Evolutionary conservation across 2,113 vertebrate species (phyloP).

Genomic region (Megaceryle maxima): DNA sequence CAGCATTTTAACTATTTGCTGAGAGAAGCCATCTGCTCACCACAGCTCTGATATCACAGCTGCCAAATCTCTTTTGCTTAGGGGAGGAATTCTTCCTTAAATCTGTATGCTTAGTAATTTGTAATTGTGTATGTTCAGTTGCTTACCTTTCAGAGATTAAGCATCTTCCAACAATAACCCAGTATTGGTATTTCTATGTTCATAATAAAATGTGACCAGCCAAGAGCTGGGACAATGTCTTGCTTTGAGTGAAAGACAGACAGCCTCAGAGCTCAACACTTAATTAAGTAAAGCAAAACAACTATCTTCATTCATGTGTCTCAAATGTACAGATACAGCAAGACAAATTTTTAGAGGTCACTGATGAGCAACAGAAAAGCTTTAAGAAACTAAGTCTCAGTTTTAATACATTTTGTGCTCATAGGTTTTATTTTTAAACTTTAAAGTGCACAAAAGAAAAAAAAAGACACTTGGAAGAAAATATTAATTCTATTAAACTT

Average conservation of each 20-base stretch:
- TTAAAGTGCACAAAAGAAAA: no score
- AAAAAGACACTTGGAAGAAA: no score
- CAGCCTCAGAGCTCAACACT: background rate
- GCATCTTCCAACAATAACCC: background rate
- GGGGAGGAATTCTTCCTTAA: background rate
- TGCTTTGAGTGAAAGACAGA: no score
- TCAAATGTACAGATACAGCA: background rate
- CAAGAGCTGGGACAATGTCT: background rate
- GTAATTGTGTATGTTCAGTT: background rate
- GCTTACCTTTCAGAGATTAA: background rate
- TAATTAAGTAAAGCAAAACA: background rate
- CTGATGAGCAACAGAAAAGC: background rate
- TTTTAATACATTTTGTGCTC: background rate
- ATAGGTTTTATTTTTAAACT: background rate
- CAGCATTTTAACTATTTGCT: background rate
- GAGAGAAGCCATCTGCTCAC: background rate
- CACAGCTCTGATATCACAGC: background rate
- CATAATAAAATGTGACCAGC: background rate
- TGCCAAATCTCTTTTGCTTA: background rate
- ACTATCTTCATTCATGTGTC: background rate
- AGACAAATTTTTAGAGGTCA: background rate
- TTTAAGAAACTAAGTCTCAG: background rate
- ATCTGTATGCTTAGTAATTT: background rate
- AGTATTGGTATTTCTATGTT: background rate
- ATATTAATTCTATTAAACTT: no score